A percentile compares a stretch with the other conserved stretches of the same genome.
Evolutionary conservation across 2,888 invertebrate genomes (phyloP).

Genomic region (Ormyrus pomaceus): DNA sequence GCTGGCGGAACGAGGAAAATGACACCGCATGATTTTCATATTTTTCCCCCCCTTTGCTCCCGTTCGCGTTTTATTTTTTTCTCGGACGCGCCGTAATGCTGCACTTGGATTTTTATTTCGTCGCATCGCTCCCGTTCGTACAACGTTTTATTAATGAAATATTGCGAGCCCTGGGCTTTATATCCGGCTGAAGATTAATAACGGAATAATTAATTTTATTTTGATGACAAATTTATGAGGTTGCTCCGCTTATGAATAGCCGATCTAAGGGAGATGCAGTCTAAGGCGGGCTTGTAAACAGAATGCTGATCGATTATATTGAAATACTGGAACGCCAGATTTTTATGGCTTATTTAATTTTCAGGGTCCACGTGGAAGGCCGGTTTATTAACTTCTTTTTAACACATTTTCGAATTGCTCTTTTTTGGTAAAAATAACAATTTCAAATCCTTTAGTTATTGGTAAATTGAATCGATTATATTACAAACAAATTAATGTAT

Average conservation of each 20-base stretch:
- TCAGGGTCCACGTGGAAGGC: no score
- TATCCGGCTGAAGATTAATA: slow-evolving; percentile 43
- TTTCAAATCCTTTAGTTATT: no score
- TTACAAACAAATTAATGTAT: no score
- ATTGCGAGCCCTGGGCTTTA: slow-evolving; percentile 1
- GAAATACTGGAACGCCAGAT: no score
- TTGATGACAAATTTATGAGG: slow-evolving; percentile 47
- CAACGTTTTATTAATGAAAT: slow-evolving; percentile 49
- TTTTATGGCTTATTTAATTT: no score
- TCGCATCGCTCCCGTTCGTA: not conserved
- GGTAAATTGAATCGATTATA: no score
- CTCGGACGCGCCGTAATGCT: not conserved
- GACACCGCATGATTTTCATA: slow-evolving; percentile 21
- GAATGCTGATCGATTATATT: slow-evolving; percentile 26
- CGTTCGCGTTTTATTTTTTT: not conserved
- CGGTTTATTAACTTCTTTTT: no score
- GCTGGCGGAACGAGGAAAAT: not conserved
- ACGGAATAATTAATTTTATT: slow-evolving; percentile 50
- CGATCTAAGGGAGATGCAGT: slow-evolving; percentile 15
- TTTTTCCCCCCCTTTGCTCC: not conserved
- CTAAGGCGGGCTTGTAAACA: slow-evolving; percentile 14
- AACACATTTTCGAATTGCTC: no score
- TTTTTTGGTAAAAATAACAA: no score
- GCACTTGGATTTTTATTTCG: slow-evolving; percentile 32
- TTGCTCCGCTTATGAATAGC: slow-evolving; percentile 18